Evolutionary conservation across 2,888 invertebrate species (phyloP), one percentile per base, ranked within the genome.

Genomic region (Apotomis betuletana): DNA sequence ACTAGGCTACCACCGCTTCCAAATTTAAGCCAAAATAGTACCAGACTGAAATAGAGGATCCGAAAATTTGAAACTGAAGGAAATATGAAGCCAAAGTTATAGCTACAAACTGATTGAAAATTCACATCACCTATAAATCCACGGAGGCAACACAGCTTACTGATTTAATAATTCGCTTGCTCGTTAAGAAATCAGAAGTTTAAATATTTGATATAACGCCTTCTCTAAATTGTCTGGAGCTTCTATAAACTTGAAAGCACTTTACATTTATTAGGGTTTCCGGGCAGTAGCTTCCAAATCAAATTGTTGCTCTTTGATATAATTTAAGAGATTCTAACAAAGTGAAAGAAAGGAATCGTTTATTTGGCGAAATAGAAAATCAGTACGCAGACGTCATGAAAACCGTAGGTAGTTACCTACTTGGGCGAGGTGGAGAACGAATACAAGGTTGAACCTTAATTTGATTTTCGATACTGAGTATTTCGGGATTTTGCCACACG

Each of bases 171-270:
- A 71, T 52, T 57, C 52, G 8, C 27, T 27, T 3, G 51, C 67
- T 71, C 67, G 71, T 71, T 71, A 71, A 67, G 71, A 52, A 71
- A 71, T 71, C 67, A 62, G 57, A 62, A 62, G 67, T 67, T 67
- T 71, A 71, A 71, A 71, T 71, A 71, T 71, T 71, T 71, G 71
- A 71, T 71, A 58, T 62, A 44, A 71, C 71, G 71, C 71, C 65
- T 70, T 49, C 61, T 51, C 61, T 63, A 61, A 67, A 71, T 71
- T 67, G 57, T 27, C 49, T 54, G 58, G 13, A 51, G 65, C 57
- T 57, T 67, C 44, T 46, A 70, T 67, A 61, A 71, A 62, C 71
- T 57, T 62, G 61, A 60, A 61, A 70, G 55, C 61, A 62, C 51
- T 71, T 71, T 71, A 51, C 71, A 62, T 67, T 71, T 54, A 71